phyloP scores from a whole-genome alignment of 1,140 invertebrate genomes.

The Gerris buenoi region DNA sequence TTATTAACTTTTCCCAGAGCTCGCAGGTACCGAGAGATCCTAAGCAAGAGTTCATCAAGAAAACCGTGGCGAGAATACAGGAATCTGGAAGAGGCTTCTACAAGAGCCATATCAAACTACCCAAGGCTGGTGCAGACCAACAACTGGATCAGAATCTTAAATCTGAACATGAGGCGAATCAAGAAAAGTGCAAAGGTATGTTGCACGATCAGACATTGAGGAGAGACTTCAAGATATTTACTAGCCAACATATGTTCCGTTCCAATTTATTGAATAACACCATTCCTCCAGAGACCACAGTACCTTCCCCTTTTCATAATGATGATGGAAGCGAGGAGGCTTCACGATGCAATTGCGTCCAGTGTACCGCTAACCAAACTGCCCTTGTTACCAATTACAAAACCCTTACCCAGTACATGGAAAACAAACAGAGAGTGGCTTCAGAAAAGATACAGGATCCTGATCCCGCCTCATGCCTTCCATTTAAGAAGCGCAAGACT shows the following conservation, averaged over 20 bases:
- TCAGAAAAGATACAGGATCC: background rate
- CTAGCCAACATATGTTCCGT: constrained; percentile 4
- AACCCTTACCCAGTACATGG: background rate
- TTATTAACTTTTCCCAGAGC: background rate
- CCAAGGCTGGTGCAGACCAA: background rate
- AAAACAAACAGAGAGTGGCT: background rate
- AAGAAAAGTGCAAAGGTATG: background rate
- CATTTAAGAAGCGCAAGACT: constrained; percentile 12
- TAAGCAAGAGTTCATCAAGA: background rate
- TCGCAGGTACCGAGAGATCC: background rate
- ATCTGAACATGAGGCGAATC: background rate
- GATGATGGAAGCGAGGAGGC: background rate
- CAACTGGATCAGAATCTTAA: background rate
- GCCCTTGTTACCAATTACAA: constrained; percentile 5
- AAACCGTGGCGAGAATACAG: background rate
- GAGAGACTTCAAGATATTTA: constrained; percentile 6
- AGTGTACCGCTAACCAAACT: constrained; percentile 6
- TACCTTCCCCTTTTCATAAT: background rate
- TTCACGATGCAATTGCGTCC: constrained; percentile 4
- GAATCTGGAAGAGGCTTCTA: background rate
- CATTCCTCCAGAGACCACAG: background rate
- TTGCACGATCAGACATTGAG: constrained; percentile 8
- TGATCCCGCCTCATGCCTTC: background rate
- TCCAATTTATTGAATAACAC: background rate
- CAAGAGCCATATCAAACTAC: background rate